Evolutionary conservation across 2,113 vertebrate species (phyloP).

Genomic region (Sphaerodactylus townsendi): DNA sequence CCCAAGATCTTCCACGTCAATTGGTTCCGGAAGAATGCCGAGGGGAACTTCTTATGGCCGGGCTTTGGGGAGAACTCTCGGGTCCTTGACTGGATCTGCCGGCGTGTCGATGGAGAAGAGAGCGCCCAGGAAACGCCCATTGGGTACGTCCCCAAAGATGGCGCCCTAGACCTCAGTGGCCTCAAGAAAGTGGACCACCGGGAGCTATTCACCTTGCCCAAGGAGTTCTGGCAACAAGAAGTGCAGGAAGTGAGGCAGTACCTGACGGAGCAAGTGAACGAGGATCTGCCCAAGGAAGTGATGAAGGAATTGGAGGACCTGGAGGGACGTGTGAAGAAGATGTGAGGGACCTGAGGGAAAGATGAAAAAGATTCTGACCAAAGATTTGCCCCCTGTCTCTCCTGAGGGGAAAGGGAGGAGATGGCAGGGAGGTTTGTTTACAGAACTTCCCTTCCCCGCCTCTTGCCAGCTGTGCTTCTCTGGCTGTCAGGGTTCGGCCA

Average conservation of each 20-base stretch:
- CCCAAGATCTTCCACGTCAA: conserved; percentile 77
- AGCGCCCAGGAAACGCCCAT: conserved; percentile 75
- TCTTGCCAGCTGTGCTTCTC: neutral
- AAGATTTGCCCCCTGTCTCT: neutral
- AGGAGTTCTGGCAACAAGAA: conserved; percentile 81
- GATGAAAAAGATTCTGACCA: neutral
- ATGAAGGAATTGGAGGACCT: conserved; percentile 81
- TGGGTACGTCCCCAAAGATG: conserved; percentile 74
- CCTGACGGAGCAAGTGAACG: conserved; percentile 85
- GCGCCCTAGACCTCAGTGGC: conserved; percentile 72
- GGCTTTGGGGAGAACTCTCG: conserved; percentile 73
- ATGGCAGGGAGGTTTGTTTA: conserved; percentile 19
- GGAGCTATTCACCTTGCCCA: conserved; percentile 76
- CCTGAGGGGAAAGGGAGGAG: neutral
- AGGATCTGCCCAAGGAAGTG: conserved; percentile 84
- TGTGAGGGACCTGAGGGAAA: conserved; percentile 42
- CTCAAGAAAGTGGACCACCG: conserved; percentile 65
- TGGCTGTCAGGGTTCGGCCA: neutral
- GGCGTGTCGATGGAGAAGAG: conserved; percentile 78
- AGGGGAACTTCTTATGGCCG: conserved; percentile 71
- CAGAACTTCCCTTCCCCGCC: neutral
- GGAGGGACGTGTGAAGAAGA: conserved; percentile 78
- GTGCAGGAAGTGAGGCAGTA: conserved; percentile 83
- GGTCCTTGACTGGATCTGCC: conserved; percentile 77
- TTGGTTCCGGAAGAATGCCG: conserved; percentile 71